Base-by-base conservation (phyloP, 2,888 invertebrate genomes). In the Meiosimyza platycephala region DNA sequence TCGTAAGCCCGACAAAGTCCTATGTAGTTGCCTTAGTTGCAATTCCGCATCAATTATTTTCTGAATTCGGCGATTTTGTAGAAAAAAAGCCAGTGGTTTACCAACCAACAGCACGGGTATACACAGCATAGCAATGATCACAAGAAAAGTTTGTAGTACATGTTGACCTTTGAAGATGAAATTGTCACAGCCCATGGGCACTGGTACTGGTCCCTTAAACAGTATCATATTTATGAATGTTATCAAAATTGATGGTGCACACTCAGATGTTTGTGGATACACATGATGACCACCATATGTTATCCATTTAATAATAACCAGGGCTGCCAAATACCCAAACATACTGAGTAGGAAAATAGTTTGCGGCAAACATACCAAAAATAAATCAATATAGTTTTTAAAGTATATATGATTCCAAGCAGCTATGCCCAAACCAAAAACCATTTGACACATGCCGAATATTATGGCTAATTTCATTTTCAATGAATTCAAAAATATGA, bases 391-490 rank as follows among this genome's bases (percentile, higher is more conserved):
- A 78, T 90, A 90, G 73, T 90, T 91, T 76, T 89, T 89, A 87
- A 92, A 92, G 86, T 92, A 90, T 57, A 93, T 90, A 84, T 91
- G 92, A 85, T 95, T 95, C 74, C 91, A 88, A 59, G 93, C 92
- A 79, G 92, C 93, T 85, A 98, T 91, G 80, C 91, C 89, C 6
- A 98, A 93, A 73, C 98, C 98, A 84, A 98, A 96, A 77, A 95
- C 91, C 98, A 98, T 98, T 88, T 98, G 98, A 12, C 91, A 80
- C 3, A 98, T 94, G 59, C 98, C 98, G 81, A 98, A 90, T 72
- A 98, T 95, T 72, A 98, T 95, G 70, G 98, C 97, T 79, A 97
- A 88, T 85, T 96, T 95, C 98, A 98, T 98, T 89, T 98, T 98
- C 88, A 94, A 94, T 0, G 97, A 96, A 88, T 98, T 98, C 76